Percentiles rank a stretch among this genome's conserved stretches.
Evolutionary conservation across 2,113 vertebrate species (phyloP).

Genomic region (Embiotoca jacksoni): DNA sequence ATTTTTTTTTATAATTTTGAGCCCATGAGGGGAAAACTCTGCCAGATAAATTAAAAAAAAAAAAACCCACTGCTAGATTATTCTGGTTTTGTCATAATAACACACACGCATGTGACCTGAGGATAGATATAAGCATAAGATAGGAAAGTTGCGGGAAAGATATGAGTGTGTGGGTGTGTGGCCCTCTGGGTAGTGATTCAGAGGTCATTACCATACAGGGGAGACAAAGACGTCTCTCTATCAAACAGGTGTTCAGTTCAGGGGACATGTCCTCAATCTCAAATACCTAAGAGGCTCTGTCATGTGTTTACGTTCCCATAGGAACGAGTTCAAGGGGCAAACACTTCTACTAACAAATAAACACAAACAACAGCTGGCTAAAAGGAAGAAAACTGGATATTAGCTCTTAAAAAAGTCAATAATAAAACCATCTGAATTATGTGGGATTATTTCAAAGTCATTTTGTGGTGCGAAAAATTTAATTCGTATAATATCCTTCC

Average conservation of each 20-base stretch:
- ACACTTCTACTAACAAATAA: background rate
- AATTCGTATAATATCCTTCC: too few species aligned
- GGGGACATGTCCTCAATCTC: conserved; percentile 17
- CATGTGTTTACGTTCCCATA: conserved; percentile 31
- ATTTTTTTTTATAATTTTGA: too few species aligned
- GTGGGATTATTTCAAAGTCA: too few species aligned
- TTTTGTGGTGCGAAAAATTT: too few species aligned
- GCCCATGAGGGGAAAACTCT: too few species aligned
- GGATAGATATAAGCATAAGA: conserved; percentile 37
- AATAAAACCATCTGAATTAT: too few species aligned
- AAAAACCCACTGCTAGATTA: background rate
- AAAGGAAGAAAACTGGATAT: background rate
- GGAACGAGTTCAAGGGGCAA: background rate
- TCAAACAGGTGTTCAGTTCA: conserved; percentile 73
- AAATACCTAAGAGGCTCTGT: conserved; percentile 33
- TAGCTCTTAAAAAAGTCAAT: too few species aligned
- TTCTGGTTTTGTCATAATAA: background rate
- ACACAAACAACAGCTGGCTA: background rate
- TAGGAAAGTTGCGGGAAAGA: conserved; percentile 15
- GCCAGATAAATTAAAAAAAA: background rate
- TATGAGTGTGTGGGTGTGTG: conserved; percentile 44
- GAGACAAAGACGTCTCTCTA: conserved; percentile 66
- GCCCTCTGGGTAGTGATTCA: conserved; percentile 73
- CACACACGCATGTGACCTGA: conserved; percentile 22
- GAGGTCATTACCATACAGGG: conserved; percentile 67